These are phyloP conservation scores for Holothuria leucospilota DNA, from an alignment of 53 echinoderm and acorn worm genomes.

Conservation along the genomic window DNA sequence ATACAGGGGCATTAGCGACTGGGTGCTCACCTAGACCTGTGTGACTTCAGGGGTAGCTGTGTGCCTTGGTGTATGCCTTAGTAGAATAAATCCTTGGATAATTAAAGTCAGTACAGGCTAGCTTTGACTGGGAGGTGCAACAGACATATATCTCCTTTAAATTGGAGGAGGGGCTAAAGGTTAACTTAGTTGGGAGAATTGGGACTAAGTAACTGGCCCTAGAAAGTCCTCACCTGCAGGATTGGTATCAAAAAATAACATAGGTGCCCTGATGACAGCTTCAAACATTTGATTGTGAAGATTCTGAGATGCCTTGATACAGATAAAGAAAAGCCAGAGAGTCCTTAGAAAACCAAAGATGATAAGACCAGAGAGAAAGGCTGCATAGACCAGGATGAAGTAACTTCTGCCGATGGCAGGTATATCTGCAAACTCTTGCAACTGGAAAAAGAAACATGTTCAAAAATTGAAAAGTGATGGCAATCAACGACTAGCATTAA, in stretches of 20 bases:
- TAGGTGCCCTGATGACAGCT: constrained; percentile 68
- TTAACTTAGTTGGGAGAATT: no score
- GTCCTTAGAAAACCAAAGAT: constrained; percentile 61
- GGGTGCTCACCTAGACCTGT: no score
- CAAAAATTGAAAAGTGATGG: not conserved
- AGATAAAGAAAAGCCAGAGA: constrained; percentile 57
- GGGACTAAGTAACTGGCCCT: no score
- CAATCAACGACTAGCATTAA: no score
- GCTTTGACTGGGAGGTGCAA: no score
- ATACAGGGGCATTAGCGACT: no score
- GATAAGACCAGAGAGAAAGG: constrained; percentile 49
- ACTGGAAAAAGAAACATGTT: not conserved
- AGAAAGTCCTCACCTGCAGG: constrained; percentile 50
- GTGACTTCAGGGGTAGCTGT: no score
- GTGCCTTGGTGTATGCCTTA: no score
- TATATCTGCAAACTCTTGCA: constrained; percentile 44
- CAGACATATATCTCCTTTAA: no score
- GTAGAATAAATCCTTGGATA: no score
- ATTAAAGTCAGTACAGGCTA: no score
- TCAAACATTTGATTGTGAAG: constrained; percentile 78
- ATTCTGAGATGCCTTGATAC: constrained; percentile 55
- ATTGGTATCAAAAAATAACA: constrained; percentile 75
- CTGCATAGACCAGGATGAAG: constrained; percentile 47
- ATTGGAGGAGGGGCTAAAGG: no score
- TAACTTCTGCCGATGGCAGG: constrained; percentile 45